phyloP scores from a whole-genome alignment of 2,113 vertebrate species.

The Oreochromis aureus region DNA sequence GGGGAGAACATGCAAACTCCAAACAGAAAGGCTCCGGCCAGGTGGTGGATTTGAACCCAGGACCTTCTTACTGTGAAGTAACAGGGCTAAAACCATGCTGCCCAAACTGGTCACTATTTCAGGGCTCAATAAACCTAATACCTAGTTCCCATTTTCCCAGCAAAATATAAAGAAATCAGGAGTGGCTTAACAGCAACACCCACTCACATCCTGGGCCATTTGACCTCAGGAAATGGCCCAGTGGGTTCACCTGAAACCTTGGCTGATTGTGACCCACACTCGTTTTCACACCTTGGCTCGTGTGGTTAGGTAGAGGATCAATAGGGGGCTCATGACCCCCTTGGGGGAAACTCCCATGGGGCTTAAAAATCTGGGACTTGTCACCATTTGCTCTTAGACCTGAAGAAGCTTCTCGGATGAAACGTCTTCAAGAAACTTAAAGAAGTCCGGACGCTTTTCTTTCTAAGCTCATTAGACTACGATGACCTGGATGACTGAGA shows the following conservation, averaged over 20 bases:
- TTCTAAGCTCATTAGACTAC: background rate
- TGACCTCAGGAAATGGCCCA: background rate
- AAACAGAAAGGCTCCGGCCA: background rate
- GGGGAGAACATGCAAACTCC: background rate
- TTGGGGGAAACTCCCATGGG: background rate
- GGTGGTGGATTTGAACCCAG: background rate
- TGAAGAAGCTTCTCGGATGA: background rate
- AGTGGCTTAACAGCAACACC: background rate
- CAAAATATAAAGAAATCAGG: background rate
- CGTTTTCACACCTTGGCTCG: background rate
- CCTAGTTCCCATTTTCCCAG: background rate
- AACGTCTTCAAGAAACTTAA: background rate
- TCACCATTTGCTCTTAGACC: background rate
- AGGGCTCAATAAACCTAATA: background rate
- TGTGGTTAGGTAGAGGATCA: background rate
- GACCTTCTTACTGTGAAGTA: background rate
- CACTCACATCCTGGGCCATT: background rate
- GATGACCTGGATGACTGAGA: background rate
- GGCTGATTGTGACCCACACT: background rate
- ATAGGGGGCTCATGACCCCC: rapidly evolving
- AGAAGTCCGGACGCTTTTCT: background rate
- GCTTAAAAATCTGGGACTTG: background rate
- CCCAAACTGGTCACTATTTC: background rate
- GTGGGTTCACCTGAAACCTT: background rate
- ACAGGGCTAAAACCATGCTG: background rate